A percentile compares a stretch with the other conserved stretches of the same genome.
phyloP scores from a whole-genome alignment of 2,797 vertebrate genomes.

The Tinamus major region DNA sequence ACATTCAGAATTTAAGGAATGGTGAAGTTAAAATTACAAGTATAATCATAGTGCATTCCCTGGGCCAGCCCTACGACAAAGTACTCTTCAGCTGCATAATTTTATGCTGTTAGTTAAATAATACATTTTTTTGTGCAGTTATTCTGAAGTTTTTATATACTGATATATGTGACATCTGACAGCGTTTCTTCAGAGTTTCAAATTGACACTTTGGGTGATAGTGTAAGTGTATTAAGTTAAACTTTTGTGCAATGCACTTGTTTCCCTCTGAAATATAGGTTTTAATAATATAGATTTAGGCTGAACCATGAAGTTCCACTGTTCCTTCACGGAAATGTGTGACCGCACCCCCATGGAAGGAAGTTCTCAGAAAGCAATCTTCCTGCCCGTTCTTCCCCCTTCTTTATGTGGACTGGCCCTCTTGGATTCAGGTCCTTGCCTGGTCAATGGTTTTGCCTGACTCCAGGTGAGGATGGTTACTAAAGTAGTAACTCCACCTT shows the following conservation, averaged over 20 bases:
- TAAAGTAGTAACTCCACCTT: neutral
- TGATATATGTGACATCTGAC: neutral
- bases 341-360: neutral
- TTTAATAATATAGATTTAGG: neutral
- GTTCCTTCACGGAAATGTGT: neutral
- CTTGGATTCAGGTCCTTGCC: too few species aligned
- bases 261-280: conserved; percentile 1
- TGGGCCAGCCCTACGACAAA: neutral
- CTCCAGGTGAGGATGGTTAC: too few species aligned
- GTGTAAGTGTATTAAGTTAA: neutral
- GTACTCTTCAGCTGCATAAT: neutral
- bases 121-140: neutral
- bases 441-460: too few species aligned
- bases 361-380: neutral
- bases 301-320: neutral
- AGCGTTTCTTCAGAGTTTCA: neutral
- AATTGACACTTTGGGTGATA: neutral
- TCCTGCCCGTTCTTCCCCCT: neutral
- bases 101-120: neutral
- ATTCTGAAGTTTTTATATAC: neutral
- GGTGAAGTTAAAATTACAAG: neutral
- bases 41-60: neutral
- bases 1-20: neutral
- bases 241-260: neutral
- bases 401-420: too few species aligned